Evolutionary conservation across 2,113 vertebrate genomes (phyloP).

Genomic region (Platanista minor): DNA sequence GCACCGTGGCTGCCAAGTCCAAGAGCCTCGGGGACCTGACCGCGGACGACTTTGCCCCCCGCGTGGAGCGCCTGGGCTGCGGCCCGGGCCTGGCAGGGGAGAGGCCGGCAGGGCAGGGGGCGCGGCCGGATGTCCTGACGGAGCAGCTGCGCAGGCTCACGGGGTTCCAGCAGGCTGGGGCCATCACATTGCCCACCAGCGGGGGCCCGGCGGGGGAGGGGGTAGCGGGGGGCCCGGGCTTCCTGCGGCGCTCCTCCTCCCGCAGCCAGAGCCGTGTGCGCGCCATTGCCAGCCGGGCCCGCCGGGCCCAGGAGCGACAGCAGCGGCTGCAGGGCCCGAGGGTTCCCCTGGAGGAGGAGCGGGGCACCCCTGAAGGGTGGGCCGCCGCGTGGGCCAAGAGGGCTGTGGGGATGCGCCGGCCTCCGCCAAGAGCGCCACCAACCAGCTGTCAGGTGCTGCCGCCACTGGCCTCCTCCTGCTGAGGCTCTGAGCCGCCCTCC

Average conservation of each 20-base stretch:
- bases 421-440: neutral
- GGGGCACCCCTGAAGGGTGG: conserved; percentile 94
- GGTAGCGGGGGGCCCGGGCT: conserved; percentile 35
- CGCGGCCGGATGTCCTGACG: conserved; percentile 77
- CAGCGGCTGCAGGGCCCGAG: conserved; percentile 80
- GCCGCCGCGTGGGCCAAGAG: conserved; percentile 80
- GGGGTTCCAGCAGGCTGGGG: conserved; percentile 86
- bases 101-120: neutral
- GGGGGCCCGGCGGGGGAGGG: conserved; percentile 53
- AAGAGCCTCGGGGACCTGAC: conserved; percentile 96
- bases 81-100: accelerated
- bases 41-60: conserved; percentile 90
- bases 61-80: conserved; percentile 86
- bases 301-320: conserved; percentile 91
- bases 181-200: conserved; percentile 81
- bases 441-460: neutral
- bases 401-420: conserved; percentile 76
- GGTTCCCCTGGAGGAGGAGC: conserved; percentile 89
- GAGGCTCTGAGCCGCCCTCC: neutral
- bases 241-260: conserved; percentile 89
- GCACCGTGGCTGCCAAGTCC: conserved; percentile 82
- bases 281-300: conserved; percentile 92
- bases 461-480: neutral
- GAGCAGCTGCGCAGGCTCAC: conserved; percentile 91
- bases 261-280: conserved; percentile 94